Conservation (phyloP, 2,797 vertebrate species). For the Pangasius djambal region DNA sequence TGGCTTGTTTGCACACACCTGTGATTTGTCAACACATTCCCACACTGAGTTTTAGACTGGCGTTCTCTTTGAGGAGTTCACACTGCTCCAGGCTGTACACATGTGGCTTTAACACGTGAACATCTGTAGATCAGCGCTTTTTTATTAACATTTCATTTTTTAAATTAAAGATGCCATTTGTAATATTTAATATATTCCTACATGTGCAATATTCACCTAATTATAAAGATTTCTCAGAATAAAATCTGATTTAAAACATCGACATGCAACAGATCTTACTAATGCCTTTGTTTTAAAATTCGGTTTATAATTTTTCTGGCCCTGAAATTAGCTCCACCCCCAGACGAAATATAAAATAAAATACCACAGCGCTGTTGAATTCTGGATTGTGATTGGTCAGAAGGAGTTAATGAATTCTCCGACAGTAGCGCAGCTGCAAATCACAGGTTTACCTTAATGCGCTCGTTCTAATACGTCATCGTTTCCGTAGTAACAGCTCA, state of each 20-base stretch:
- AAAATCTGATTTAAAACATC: background rate
- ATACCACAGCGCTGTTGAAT: background rate
- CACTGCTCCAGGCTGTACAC: background rate
- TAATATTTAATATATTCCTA: background rate
- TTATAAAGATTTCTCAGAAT: background rate
- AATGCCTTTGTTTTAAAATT: background rate
- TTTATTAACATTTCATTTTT: background rate
- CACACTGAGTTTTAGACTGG: background rate
- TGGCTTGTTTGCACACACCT: background rate
- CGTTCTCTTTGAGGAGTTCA: background rate
- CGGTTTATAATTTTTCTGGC: background rate
- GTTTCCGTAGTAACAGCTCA: background rate
- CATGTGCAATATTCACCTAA: background rate
- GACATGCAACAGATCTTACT: background rate
- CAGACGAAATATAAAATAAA: too few relatives aligned
- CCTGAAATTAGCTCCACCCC: background rate
- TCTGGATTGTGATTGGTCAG: background rate
- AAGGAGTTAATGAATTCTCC: background rate
- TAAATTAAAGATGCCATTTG: background rate
- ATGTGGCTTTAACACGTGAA: background rate
- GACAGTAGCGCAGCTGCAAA: background rate
- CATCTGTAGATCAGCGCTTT: background rate
- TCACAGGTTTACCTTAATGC: background rate
- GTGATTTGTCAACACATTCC: background rate
- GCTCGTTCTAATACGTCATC: background rate